Conservation (phyloP, 2,797 vertebrate species). For the Psittacula echo region DNA sequence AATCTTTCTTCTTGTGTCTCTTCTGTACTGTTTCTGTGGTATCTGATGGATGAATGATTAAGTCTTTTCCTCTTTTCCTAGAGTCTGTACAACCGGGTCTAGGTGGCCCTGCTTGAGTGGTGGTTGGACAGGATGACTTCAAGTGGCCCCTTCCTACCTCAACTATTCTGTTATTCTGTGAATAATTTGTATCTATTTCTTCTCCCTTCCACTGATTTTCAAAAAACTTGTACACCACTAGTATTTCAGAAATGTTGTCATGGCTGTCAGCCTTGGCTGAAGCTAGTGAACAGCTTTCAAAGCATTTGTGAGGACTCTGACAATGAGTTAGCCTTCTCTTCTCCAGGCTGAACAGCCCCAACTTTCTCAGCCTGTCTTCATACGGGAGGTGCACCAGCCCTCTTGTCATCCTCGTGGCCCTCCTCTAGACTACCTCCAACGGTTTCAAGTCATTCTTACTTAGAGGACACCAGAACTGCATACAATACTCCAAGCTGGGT, state of each 20-base stretch:
- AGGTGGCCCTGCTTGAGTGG: rapidly evolving
- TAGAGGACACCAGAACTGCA: neutral
- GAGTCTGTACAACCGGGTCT: neutral
- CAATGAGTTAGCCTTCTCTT: neutral
- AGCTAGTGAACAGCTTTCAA: neutral
- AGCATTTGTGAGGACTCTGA: neutral
- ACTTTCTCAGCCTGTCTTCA: neutral
- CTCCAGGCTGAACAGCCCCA: neutral
- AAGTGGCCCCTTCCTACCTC: neutral
- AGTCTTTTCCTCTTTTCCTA: neutral
- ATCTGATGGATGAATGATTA: neutral
- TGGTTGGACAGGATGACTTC: neutral
- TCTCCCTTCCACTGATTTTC: neutral
- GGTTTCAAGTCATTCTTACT: neutral
- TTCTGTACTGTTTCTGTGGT: neutral
- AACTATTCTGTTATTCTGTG: neutral
- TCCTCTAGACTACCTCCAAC: neutral
- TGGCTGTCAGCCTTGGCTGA: neutral
- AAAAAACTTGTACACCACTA: neutral
- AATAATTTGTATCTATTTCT: neutral
- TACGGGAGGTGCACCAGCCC: neutral
- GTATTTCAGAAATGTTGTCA: neutral
- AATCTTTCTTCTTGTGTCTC: neutral
- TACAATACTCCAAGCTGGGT: neutral
- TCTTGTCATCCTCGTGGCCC: neutral